These are phyloP conservation scores for Cerastis leucographa DNA, from an alignment of 2,888 invertebrate species.

Conservation along the genomic window DNA sequence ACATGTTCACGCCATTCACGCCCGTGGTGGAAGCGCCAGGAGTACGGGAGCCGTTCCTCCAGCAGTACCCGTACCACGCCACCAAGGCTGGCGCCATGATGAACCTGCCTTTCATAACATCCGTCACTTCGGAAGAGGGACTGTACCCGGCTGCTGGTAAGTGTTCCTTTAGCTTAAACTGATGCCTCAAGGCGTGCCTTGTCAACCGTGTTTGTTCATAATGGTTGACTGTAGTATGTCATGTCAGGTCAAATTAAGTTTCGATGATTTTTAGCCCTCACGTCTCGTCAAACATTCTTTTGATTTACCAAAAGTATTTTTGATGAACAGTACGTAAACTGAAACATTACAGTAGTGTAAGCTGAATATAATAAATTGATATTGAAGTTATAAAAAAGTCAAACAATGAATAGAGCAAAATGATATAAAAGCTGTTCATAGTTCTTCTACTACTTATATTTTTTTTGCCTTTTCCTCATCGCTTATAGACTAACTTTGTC, in stretches of 20 bases:
- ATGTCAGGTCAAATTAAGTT: background rate
- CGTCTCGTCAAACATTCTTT: too few species aligned
- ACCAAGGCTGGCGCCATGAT: conserved; percentile 91
- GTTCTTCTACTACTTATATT: background rate
- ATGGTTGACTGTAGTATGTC: background rate
- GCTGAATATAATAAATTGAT: background rate
- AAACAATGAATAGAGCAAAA: background rate
- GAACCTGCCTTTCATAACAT: conserved; percentile 93
- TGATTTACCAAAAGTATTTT: background rate
- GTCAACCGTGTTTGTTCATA: background rate
- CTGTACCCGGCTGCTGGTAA: conserved; percentile 93
- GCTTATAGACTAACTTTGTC: background rate
- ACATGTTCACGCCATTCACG: conserved; percentile 93
- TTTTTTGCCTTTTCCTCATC: background rate
- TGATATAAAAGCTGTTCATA: background rate
- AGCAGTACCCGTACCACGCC: conserved; percentile 92
- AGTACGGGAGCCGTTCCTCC: conserved; percentile 91
- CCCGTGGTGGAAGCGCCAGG: conserved; percentile 92
- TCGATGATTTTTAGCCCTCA: background rate
- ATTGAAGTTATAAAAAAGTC: background rate
- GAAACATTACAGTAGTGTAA: background rate
- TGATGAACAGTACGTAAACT: background rate
- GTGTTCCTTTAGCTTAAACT: background rate
- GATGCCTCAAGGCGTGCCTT: background rate
- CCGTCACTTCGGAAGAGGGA: conserved; percentile 93